Evolutionary conservation across 2,888 invertebrate species (phyloP).

Genomic region (Melinaea menophilus): DNA sequence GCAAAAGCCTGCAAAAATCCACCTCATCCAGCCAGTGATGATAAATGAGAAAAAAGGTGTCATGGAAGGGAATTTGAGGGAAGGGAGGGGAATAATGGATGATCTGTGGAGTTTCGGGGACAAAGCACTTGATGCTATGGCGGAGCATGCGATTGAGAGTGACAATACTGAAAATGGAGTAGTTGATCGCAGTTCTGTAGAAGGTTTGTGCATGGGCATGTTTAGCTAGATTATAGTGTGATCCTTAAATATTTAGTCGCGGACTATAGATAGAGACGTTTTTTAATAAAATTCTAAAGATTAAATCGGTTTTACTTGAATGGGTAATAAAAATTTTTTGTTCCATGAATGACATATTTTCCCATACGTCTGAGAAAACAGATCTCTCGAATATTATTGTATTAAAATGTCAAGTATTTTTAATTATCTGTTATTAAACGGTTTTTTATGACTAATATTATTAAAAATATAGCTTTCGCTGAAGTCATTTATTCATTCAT

Average conservation of each 20-base stretch:
- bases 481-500: no score
- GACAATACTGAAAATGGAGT: slow-evolving; percentile 61
- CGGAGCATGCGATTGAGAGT: slow-evolving; percentile 58
- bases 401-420: no score
- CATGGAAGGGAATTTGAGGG: slow-evolving; percentile 43
- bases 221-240: neutral
- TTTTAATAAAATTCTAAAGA: no score
- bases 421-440: no score
- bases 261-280: no score
- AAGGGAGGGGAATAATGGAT: slow-evolving; percentile 46
- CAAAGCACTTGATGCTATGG: slow-evolving; percentile 55
- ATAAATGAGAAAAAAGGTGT: slow-evolving; percentile 62
- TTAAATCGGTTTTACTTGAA: no score
- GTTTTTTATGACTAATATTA: no score
- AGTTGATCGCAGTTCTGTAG: slow-evolving; percentile 56
- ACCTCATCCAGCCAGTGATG: slow-evolving; percentile 58
- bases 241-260: neutral
- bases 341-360: no score
- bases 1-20: slow-evolving; percentile 63
- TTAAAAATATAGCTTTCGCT: neutral
- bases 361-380: no score
- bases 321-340: no score
- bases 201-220: slow-evolving; percentile 45
- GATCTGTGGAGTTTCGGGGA: slow-evolving; percentile 59
- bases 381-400: no score